These are phyloP conservation scores for Leistus spinibarbis DNA, from an alignment of 2,888 invertebrate species.

Conservation along the genomic window DNA sequence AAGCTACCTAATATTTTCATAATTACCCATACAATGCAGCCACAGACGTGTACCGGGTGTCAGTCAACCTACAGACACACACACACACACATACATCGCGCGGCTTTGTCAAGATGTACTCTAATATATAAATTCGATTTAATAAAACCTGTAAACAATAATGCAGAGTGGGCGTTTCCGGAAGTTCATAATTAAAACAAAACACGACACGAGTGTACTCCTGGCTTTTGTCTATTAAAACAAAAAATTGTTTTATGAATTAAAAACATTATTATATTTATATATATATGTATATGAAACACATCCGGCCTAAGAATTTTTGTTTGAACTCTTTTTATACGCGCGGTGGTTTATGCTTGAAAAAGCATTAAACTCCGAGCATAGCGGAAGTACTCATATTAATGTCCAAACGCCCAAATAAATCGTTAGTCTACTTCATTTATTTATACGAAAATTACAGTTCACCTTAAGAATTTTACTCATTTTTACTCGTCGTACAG, in stretches of 20 bases:
- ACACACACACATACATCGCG: too few relatives aligned
- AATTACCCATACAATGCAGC: slow-evolving; percentile 29
- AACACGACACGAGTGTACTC: slow-evolving; percentile 7
- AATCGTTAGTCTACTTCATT: slow-evolving; percentile 33
- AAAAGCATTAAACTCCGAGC: slow-evolving; percentile 43
- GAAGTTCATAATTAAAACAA: slow-evolving; percentile 36
- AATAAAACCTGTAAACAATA: not conserved
- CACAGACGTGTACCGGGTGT: not conserved
- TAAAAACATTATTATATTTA: not conserved
- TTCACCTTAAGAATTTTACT: too few relatives aligned
- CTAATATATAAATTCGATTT: not conserved
- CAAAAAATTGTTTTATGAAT: not conserved
- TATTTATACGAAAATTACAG: too few relatives aligned
- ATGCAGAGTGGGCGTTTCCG: slow-evolving; percentile 21
- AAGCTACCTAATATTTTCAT: slow-evolving; percentile 33
- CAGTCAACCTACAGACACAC: slow-evolving; percentile 1
- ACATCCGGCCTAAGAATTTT: not conserved
- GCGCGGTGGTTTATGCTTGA: slow-evolving; percentile 44
- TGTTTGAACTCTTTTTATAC: slow-evolving; percentile 8
- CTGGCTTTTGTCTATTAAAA: not conserved
- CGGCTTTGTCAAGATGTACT: not conserved
- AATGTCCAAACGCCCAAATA: slow-evolving; percentile 42
- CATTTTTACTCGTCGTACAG: too few relatives aligned
- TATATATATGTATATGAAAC: not conserved
- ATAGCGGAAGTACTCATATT: slow-evolving; percentile 45